Conservation (phyloP, 2,113 vertebrate species). For the Brevimyrus niger region DNA sequence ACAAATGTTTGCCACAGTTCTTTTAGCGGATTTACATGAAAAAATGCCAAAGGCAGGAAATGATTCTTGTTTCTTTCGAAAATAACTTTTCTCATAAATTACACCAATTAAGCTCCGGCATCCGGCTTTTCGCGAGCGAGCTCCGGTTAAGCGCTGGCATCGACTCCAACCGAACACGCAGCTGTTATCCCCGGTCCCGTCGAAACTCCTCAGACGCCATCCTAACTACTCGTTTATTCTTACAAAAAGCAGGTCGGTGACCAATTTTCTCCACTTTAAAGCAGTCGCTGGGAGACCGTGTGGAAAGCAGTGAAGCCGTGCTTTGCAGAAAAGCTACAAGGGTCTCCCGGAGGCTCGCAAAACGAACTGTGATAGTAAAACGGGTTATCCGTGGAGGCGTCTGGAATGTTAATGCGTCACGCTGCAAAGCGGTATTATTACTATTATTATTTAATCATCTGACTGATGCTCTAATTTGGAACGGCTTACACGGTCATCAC, state of each 20-base stretch:
- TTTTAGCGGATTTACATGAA: background rate
- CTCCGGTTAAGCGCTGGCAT: background rate
- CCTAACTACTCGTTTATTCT: background rate
- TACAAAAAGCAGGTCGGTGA: background rate
- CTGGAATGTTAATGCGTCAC: background rate
- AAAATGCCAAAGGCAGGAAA: background rate
- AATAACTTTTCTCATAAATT: background rate
- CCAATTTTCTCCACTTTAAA: background rate
- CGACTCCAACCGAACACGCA: background rate
- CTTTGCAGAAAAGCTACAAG: background rate
- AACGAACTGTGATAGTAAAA: background rate
- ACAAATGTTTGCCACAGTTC: background rate
- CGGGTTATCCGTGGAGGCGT: background rate
- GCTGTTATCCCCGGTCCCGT: background rate
- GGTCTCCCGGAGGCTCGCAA: background rate
- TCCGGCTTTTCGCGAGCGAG: background rate
- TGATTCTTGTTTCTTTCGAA: background rate
- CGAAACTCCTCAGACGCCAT: background rate
- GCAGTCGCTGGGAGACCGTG: background rate
- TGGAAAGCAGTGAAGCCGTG: background rate
- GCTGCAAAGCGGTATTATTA: background rate
- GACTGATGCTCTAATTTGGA: slow-evolving; percentile 8
- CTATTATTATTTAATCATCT: slow-evolving; percentile 14
- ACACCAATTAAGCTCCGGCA: background rate
- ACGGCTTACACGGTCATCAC: background rate